Conservation (phyloP, 2,113 vertebrate genomes). For the Gallinago paraguaiae region DNA sequence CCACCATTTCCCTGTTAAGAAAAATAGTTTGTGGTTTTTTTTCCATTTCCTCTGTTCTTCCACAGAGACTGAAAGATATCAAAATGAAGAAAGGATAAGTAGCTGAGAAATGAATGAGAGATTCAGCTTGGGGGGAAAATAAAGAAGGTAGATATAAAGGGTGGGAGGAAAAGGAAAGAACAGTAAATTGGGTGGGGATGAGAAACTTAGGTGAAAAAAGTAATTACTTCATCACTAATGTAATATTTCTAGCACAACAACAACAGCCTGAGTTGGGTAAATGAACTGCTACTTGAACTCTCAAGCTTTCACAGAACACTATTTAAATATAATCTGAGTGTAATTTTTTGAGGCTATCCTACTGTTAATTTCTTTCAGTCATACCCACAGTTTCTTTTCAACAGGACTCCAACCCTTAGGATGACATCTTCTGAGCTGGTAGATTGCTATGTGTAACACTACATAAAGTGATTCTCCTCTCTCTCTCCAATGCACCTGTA, state of each 20-base stretch:
- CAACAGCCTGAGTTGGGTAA: neutral
- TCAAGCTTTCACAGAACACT: neutral
- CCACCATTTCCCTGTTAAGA: neutral
- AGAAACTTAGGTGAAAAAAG: neutral
- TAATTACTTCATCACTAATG: neutral
- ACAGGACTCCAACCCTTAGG: neutral
- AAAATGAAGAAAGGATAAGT: neutral
- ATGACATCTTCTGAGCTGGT: neutral
- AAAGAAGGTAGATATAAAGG: neutral
- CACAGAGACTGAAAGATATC: neutral
- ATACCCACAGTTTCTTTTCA: neutral
- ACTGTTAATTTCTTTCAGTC: neutral
- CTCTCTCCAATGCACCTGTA: accelerated
- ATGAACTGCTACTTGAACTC: neutral
- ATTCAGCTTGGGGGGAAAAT: neutral
- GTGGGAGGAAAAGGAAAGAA: neutral
- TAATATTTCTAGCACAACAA: neutral
- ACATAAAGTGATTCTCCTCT: neutral
- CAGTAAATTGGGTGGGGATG: neutral
- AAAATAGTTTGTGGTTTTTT: neutral
- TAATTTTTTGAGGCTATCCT: neutral
- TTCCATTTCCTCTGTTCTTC: neutral
- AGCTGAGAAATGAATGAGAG: neutral
- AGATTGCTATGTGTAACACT: neutral
- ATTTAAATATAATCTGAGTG: neutral